Evolutionary conservation across 2,797 vertebrate genomes (phyloP), one percentile per base, ranked within the genome.

Genomic region (Manis crassicaudata): DNA sequence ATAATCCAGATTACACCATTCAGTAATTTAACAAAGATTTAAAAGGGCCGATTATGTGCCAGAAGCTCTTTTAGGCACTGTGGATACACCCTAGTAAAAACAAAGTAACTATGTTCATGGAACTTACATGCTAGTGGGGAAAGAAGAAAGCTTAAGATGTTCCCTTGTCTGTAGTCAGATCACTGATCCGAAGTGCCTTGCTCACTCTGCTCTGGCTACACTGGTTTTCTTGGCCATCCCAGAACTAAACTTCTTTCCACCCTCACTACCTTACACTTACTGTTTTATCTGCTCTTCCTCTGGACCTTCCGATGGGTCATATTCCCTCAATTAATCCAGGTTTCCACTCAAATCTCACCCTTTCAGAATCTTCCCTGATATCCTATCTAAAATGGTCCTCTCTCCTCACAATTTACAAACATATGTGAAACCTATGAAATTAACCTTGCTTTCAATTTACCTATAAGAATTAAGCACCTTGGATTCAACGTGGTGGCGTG

Each of bases 21-120:
- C 27, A 75, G 35, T 82, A 35, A 95, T 35, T 92, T 92, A 62
- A 68, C n/a, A 65, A 81, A 88, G 32, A 80, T 91, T 86, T 73
- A 46, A 50, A 14, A 90, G 14, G 14, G 46, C 11, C 23, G 56
- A 65, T 46, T 65, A 35, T 23, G 54, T 87, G 37, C 29, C 83
- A 43, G 62, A 90, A 68, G 73, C n/a, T 80, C n/a, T 75, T 75
- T 60, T 75, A 60, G 35, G 23, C n/a, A 81, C 27, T 65, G 20
- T 21, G 43, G 43, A 72, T 63, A 65, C 43, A 67, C 17, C 46
- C 52, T 4, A 37, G 52, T 40, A 73, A 96, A 79, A 92, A 76
- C 13, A 25, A 92, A 87, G 84, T 72, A 60, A 21, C 65, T 72
- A 4, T 58, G 37, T 94, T 83, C 76, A 79, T 6, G 10, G 68